These are phyloP conservation scores for Pectinophora gossypiella DNA, from an alignment of 1,140 invertebrate genomes.

Conservation along the genomic window DNA sequence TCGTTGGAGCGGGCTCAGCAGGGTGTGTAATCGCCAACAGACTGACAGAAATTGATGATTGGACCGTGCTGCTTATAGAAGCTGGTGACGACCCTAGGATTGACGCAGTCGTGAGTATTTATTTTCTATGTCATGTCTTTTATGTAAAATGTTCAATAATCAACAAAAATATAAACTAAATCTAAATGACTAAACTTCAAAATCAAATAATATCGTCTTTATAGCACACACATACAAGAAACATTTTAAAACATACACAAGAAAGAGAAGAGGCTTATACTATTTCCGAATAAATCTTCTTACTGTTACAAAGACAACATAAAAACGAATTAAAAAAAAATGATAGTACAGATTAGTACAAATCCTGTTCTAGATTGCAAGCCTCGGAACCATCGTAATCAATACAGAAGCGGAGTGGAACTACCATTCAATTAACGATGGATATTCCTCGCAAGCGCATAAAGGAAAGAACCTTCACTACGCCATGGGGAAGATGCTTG, in stretches of 20 bases:
- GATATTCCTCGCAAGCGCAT: not conserved
- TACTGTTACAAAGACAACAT: too few species aligned
- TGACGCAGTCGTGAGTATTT: not conserved
- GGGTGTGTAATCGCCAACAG: not conserved
- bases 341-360: not conserved
- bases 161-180: too few species aligned
- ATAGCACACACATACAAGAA: too few species aligned
- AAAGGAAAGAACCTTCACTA: constrained; percentile 56
- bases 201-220: too few species aligned
- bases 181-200: too few species aligned
- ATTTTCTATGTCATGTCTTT: too few species aligned
- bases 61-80: not conserved
- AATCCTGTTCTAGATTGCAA: not conserved
- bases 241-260: too few species aligned
- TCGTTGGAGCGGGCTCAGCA: not conserved
- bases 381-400: not conserved
- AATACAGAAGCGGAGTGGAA: not conserved
- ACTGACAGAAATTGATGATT: not conserved
- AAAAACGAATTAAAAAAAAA: not conserved
- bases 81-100: not conserved
- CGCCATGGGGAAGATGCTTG: constrained; percentile 84
- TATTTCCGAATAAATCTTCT: too few species aligned
- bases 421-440: not conserved
- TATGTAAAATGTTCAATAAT: too few species aligned
- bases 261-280: too few species aligned